Conservation (phyloP, 92 coral and sea anemone species). For the Zoanthus sociatus region DNA sequence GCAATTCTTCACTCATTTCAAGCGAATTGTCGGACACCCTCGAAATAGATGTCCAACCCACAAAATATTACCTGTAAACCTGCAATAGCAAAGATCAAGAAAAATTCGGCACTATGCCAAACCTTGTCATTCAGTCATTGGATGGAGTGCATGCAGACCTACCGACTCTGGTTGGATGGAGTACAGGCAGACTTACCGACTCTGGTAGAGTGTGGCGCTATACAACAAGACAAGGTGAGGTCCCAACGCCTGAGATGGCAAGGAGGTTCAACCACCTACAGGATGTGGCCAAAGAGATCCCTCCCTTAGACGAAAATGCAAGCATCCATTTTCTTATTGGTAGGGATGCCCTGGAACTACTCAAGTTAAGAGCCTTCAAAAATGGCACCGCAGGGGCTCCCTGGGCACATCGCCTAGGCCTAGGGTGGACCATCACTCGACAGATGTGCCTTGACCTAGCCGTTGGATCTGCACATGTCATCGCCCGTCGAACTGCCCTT, state of each 20-base stretch:
- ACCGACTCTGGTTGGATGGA: slow-evolving; percentile 62
- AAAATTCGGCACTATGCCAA: slow-evolving; percentile 50
- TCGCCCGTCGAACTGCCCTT: slow-evolving; percentile 26
- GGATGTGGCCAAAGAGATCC: slow-evolving; percentile 55
- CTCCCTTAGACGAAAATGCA: slow-evolving; percentile 47
- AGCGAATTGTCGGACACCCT: slow-evolving; percentile 66
- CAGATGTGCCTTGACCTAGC: not conserved
- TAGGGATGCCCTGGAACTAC: not conserved
- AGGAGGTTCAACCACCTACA: slow-evolving; percentile 52
- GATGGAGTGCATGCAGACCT: slow-evolving; percentile 11
- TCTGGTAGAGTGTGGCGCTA: slow-evolving; percentile 62
- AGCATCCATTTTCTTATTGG: slow-evolving; percentile 39
- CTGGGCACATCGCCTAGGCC: slow-evolving; percentile 58
- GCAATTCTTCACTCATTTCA: slow-evolving; percentile 60
- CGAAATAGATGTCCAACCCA: slow-evolving; percentile 51
- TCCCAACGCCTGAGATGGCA: slow-evolving; percentile 67
- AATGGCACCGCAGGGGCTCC: slow-evolving; percentile 61
- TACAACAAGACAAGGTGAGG: slow-evolving; percentile 61
- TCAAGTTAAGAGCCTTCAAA: not conserved
- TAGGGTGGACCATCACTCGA: slow-evolving; percentile 70
- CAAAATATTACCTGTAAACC: slow-evolving; percentile 58
- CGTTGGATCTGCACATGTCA: slow-evolving; percentile 54
- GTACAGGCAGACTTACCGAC: slow-evolving; percentile 41
- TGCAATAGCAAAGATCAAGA: slow-evolving; percentile 59
- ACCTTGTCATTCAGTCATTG: slow-evolving; percentile 32